phyloP scores from a whole-genome alignment of 2,888 invertebrate species.

The Pristionchus arcanus region DNA sequence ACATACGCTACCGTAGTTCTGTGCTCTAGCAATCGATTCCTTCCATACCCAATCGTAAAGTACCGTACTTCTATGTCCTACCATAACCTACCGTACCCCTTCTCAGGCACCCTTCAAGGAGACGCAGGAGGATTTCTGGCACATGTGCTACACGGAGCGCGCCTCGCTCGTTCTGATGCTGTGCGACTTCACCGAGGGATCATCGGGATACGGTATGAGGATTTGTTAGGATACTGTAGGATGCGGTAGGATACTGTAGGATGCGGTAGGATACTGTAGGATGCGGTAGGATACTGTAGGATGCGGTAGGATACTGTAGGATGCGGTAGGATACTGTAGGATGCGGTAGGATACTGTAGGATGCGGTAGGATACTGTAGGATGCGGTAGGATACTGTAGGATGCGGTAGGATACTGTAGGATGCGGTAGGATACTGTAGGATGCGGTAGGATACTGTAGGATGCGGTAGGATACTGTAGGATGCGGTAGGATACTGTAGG shows the following conservation, averaged over 20 bases:
- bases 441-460: not conserved
- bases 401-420: not conserved
- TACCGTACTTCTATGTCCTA: not conserved
- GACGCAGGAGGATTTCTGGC: slow-evolving; percentile 28
- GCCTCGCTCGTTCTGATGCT: not conserved
- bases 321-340: not conserved
- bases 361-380: not conserved
- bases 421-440: not conserved
- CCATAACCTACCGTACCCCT: not conserved
- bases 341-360: not conserved
- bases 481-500: not conserved
- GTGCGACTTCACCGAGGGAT: not conserved
- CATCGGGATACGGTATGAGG: not conserved
- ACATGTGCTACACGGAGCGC: slow-evolving; percentile 16
- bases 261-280: not conserved
- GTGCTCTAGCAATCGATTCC: too few relatives aligned
- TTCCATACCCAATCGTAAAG: too few relatives aligned
- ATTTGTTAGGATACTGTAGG: not conserved
- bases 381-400: not conserved
- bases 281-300: not conserved
- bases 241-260: not conserved
- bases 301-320: not conserved
- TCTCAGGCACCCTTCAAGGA: slow-evolving; percentile 82
- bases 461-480: not conserved
- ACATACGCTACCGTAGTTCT: too few relatives aligned